Evolutionary conservation across 2,113 vertebrate genomes (phyloP).

Genomic region (Arenaria interpres): DNA sequence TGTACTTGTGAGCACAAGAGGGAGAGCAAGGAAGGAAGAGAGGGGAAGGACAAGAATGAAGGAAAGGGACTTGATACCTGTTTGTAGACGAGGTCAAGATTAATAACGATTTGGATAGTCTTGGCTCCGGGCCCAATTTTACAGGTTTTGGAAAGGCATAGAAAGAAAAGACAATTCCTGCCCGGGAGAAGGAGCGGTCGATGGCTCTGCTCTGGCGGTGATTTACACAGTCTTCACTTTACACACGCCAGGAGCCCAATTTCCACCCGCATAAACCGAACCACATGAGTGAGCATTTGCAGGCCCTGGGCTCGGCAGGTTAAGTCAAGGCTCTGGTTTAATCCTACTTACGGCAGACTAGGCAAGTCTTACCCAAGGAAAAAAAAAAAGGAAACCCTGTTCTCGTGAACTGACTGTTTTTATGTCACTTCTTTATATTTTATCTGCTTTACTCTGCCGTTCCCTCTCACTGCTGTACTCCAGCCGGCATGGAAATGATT

Average conservation of each 20-base stretch:
- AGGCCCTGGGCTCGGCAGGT: background rate
- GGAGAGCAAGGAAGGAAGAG: conserved; percentile 54
- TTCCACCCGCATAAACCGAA: background rate
- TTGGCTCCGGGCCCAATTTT: background rate
- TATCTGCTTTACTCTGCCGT: background rate
- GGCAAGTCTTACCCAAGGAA: background rate
- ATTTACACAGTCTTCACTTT: background rate
- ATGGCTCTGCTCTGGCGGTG: background rate
- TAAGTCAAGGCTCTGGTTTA: background rate
- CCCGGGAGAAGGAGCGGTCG: background rate
- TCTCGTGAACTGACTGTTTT: background rate
- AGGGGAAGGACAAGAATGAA: background rate
- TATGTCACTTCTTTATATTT: background rate
- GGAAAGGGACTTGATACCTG: background rate
- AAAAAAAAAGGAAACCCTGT: background rate
- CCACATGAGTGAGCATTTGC: background rate
- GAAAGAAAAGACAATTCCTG: background rate
- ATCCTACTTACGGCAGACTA: background rate
- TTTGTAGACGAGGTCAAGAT: background rate
- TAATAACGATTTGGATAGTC: background rate
- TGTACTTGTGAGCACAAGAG: conserved; percentile 53
- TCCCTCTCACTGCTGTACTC: background rate
- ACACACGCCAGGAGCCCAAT: background rate
- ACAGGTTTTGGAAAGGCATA: background rate
- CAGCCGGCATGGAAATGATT: conserved; percentile 32